Evolutionary conservation across 2,888 invertebrate genomes (phyloP).

Genomic region (Phaedon cochleariae): DNA sequence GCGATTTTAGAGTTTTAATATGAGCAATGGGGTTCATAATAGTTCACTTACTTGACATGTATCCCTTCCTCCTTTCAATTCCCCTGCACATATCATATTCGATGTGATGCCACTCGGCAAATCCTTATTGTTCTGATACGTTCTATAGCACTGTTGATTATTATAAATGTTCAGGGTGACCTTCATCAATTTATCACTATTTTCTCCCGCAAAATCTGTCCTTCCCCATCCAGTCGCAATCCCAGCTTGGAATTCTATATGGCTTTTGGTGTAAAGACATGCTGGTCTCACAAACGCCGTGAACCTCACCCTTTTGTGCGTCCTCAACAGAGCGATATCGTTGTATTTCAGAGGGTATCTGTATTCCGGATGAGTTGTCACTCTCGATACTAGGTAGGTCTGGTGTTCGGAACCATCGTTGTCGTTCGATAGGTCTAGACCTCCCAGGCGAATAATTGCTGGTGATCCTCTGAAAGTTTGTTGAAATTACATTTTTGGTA

Average conservation of each 20-base stretch:
- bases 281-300: slow-evolving; percentile 68
- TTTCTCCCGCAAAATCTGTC: slow-evolving; percentile 56
- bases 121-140: slow-evolving; percentile 47
- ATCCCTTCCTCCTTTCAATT: slow-evolving; percentile 55
- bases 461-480: slow-evolving; percentile 63
- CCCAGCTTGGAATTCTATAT: slow-evolving; percentile 60
- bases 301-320: slow-evolving; percentile 62
- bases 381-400: slow-evolving; percentile 56
- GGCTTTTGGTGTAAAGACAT: slow-evolving; percentile 66
- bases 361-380: slow-evolving; percentile 68
- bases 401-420: slow-evolving; percentile 65
- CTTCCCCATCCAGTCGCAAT: slow-evolving; percentile 75
- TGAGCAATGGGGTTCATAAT: too few relatives aligned
- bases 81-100: slow-evolving; percentile 64
- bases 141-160: slow-evolving; percentile 55
- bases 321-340: slow-evolving; percentile 72
- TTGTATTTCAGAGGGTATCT: slow-evolving; percentile 66
- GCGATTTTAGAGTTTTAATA: too few relatives aligned
- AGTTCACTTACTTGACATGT: slow-evolving; percentile 56
- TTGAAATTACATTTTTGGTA: slow-evolving; percentile 12
- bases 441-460: slow-evolving; percentile 67
- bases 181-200: slow-evolving; percentile 60
- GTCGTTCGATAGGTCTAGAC: slow-evolving; percentile 64
- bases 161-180: slow-evolving; percentile 59
- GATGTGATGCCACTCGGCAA: slow-evolving; percentile 53